Evolutionary conservation across 2,888 invertebrate species (phyloP).

Genomic region (Pteria penguin): DNA sequence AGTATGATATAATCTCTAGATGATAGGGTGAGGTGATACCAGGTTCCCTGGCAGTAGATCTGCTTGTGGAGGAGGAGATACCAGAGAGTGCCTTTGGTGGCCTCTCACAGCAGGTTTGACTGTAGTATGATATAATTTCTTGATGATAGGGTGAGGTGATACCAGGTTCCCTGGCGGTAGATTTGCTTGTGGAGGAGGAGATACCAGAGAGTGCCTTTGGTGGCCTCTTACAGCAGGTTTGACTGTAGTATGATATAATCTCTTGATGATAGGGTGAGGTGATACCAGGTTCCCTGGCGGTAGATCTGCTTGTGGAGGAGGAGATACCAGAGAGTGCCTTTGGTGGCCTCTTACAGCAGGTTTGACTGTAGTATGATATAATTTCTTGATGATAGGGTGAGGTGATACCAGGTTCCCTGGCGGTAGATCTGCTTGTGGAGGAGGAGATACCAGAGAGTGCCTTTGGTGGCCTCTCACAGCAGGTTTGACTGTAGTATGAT

Average conservation of each 20-base stretch:
- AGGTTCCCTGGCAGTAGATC: slow-evolving; percentile 83
- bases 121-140: too few relatives aligned
- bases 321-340: slow-evolving; percentile 83
- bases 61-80: slow-evolving; percentile 85
- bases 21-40: slow-evolving; percentile 79
- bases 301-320: slow-evolving; percentile 86
- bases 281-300: slow-evolving; percentile 81
- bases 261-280: slow-evolving; percentile 72
- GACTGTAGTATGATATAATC: too few relatives aligned
- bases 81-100: slow-evolving; percentile 83
- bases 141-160: slow-evolving; percentile 69
- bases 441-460: slow-evolving; percentile 83
- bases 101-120: too few relatives aligned
- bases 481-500: too few relatives aligned
- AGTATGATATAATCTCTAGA: too few relatives aligned
- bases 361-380: too few relatives aligned
- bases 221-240: too few relatives aligned
- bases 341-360: too few relatives aligned
- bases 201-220: slow-evolving; percentile 83
- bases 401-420: slow-evolving; percentile 81
- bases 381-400: too few relatives aligned
- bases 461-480: too few relatives aligned
- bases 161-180: slow-evolving; percentile 83
- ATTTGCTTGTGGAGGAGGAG: slow-evolving; percentile 85
- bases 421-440: slow-evolving; percentile 86